phyloP scores from a whole-genome alignment of 92 coral and sea anemone genomes.

The Parazoanthus swiftii region DNA sequence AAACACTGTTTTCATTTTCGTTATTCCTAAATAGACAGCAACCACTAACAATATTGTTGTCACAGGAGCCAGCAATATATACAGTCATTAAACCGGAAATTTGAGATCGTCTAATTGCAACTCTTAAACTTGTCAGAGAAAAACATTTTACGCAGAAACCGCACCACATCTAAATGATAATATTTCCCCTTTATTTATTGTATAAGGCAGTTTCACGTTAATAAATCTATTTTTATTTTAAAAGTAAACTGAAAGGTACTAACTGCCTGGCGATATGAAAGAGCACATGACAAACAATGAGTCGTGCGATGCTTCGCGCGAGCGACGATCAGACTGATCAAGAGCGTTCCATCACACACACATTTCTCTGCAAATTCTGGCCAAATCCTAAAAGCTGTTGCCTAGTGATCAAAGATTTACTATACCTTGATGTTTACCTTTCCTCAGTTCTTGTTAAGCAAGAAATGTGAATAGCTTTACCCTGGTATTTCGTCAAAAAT shows the following conservation, averaged over 20 bases:
- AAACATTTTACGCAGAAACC: background rate
- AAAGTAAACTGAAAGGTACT: too few species aligned
- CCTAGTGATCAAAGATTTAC: background rate
- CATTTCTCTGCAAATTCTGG: background rate
- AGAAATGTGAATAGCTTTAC: conserved; percentile 33
- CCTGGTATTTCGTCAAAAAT: background rate
- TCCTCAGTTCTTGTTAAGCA: background rate
- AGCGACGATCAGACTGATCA: background rate
- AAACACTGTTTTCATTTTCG: too few species aligned
- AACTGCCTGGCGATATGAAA: background rate
- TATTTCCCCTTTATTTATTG: background rate
- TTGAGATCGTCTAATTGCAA: background rate
- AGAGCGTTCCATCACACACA: background rate
- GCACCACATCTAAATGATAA: background rate
- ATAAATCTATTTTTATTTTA: background rate
- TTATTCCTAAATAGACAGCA: background rate
- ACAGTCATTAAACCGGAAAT: conserved; percentile 10
- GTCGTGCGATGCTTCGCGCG: background rate
- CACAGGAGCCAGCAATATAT: background rate
- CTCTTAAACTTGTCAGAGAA: background rate
- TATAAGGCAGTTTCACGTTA: background rate
- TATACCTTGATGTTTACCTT: background rate
- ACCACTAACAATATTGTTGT: background rate
- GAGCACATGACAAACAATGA: background rate
- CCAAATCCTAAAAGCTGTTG: background rate